Percentiles rank a stretch among this genome's conserved stretches.
These are phyloP conservation scores for Drosophila antonietae DNA, from an alignment of 2,888 invertebrate genomes.

Conservation along the genomic window DNA sequence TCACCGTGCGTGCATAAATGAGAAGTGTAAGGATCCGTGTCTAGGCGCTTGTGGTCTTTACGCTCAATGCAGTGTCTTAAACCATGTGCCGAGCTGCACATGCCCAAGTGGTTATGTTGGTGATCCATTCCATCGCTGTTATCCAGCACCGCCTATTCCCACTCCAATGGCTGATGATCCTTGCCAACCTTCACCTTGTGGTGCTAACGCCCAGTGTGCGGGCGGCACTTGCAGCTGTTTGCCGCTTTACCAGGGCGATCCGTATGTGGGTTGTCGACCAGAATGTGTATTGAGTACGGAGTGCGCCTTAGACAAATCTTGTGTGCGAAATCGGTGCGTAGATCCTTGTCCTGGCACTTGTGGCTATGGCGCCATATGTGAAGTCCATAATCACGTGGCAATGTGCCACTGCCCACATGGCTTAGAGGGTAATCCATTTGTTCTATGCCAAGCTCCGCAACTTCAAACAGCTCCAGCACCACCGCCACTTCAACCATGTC, in stretches of 20 bases:
- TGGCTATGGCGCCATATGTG: constrained; percentile 89
- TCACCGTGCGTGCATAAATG: constrained; percentile 88
- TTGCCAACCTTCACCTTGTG: constrained; percentile 89
- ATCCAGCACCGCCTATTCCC: constrained; percentile 76
- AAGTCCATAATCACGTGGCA: constrained; percentile 90
- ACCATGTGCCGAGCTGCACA: constrained; percentile 89
- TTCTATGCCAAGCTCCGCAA: constrained; percentile 85
- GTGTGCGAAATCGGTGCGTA: constrained; percentile 89
- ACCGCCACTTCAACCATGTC: constrained; percentile 86
- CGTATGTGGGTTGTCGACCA: constrained; percentile 89
- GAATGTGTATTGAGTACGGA: constrained; percentile 91
- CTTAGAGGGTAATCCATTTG: constrained; percentile 88
- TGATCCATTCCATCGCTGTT: constrained; percentile 89
- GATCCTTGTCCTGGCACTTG: constrained; percentile 91
- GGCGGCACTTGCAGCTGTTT: constrained; percentile 89
- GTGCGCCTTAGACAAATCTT: constrained; percentile 88
- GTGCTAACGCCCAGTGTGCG: constrained; percentile 88
- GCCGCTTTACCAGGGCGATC: constrained; percentile 88
- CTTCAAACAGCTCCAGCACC: constrained; percentile 15
- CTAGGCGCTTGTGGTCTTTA: constrained; percentile 89
- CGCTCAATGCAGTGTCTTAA: constrained; percentile 90
- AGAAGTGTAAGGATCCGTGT: constrained; percentile 90
- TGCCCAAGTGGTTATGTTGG: constrained; percentile 89
- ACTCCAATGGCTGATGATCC: constrained; percentile 85
- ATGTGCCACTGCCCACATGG: constrained; percentile 87